A percentile compares a stretch with the other conserved stretches of the same genome.
Evolutionary conservation across 1,140 invertebrate species (phyloP).

Genomic region (Eubasilissa regina): DNA sequence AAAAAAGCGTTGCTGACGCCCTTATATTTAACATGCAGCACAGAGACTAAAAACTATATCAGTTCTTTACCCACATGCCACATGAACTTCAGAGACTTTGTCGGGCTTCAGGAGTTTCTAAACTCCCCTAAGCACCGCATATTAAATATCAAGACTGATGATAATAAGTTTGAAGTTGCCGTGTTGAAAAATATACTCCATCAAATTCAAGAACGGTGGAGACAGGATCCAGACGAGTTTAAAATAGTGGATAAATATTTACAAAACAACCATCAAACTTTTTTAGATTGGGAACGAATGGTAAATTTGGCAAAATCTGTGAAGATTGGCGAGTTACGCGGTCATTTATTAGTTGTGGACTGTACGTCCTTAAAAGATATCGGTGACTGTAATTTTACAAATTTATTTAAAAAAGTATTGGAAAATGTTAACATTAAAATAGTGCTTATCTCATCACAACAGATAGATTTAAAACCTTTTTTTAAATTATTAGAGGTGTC

Average conservation of each 20-base stretch:
- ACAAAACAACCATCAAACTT: neutral
- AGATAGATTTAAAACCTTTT: neutral
- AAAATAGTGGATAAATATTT: neutral
- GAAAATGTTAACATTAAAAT: neutral
- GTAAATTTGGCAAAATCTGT: neutral
- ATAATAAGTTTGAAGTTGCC: conserved; percentile 3
- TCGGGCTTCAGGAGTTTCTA: neutral
- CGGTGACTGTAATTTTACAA: neutral
- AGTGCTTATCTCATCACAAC: neutral
- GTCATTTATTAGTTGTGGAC: conserved; percentile 5
- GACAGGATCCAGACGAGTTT: too few species aligned
- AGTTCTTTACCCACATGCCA: neutral
- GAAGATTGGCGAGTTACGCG: neutral
- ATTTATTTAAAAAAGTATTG: neutral
- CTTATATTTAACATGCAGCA: neutral
- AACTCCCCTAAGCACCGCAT: neutral
- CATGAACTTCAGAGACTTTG: neutral
- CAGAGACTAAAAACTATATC: neutral
- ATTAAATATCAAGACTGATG: neutral
- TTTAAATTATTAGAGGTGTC: too few species aligned
- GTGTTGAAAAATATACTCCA: neutral
- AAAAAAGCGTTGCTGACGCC: neutral
- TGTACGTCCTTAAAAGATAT: neutral
- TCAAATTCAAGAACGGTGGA: neutral
- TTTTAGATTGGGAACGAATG: neutral